A percentile compares a stretch with the other conserved stretches of the same genome.
These are phyloP conservation scores for Scomber scombrus DNA, from an alignment of 2,113 vertebrate species.

Conservation along the genomic window DNA sequence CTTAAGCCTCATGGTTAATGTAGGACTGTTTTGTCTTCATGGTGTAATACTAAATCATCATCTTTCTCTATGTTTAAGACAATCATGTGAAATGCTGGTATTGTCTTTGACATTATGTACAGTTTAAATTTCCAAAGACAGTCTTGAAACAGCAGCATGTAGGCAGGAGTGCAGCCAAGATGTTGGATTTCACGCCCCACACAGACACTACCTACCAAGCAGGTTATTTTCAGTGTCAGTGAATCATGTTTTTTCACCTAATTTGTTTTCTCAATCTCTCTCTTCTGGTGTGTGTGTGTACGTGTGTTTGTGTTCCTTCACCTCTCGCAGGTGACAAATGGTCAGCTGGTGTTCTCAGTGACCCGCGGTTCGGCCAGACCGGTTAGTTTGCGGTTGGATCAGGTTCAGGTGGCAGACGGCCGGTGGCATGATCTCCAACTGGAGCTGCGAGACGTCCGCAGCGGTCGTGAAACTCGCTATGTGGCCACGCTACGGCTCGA, in stretches of 20 bases:
- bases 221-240: conserved; percentile 4
- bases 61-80: not conserved
- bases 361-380: conserved; percentile 86
- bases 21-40: not conserved
- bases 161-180: conserved; percentile 18
- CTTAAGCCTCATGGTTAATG: not conserved
- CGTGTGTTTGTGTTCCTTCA: not conserved
- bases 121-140: conserved; percentile 1
- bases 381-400: conserved; percentile 91
- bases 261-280: not conserved
- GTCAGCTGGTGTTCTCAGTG: conserved; percentile 92
- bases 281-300: not conserved
- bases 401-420: conserved; percentile 93
- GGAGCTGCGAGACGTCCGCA: conserved; percentile 92
- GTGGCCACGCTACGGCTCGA: conserved; percentile 93
- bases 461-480: conserved; percentile 88
- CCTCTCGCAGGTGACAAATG: conserved; percentile 87
- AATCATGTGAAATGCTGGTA: not conserved
- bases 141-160: conserved; percentile 8
- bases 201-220: not conserved
- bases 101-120: not conserved
- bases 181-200: conserved; percentile 17
- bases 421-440: conserved; percentile 96
- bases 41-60: not conserved
- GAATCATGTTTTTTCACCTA: not conserved